Percentiles rank a stretch among this genome's conserved stretches.
phyloP scores from a whole-genome alignment of 30 jellyfish, hydroid and myxozoan species.

The Cassiopea andromeda region DNA sequence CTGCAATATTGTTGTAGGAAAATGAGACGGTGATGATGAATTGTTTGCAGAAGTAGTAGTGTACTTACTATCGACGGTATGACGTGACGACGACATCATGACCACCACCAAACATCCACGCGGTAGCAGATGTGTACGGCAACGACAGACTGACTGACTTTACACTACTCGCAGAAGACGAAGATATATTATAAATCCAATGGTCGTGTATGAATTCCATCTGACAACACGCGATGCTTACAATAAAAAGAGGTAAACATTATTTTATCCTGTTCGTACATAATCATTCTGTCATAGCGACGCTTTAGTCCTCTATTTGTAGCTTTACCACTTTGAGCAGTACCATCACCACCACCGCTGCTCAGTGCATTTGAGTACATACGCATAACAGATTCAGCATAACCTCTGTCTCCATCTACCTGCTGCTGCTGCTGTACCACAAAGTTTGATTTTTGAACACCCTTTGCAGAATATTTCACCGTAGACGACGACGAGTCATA shows the following conservation, averaged over 20 bases:
- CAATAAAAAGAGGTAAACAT: not conserved
- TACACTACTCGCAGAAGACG: not conserved
- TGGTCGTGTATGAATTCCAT: not conserved
- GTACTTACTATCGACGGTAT: too few species aligned
- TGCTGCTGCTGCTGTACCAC: not conserved
- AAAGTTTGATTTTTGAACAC: not conserved
- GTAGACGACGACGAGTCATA: not conserved
- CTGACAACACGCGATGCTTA: not conserved
- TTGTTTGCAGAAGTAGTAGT: too few species aligned
- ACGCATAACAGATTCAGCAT: not conserved
- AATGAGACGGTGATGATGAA: too few species aligned
- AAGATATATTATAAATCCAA: not conserved
- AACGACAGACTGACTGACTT: too few species aligned
- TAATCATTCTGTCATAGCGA: not conserved
- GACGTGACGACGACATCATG: too few species aligned
- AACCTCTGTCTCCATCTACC: not conserved
- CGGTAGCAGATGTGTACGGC: too few species aligned
- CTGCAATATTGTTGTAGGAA: too few species aligned
- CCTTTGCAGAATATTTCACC: not conserved
- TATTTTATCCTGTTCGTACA: not conserved
- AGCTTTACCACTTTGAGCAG: not conserved
- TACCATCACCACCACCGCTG: too few species aligned
- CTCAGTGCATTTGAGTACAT: not conserved
- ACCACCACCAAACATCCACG: too few species aligned
- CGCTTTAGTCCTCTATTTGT: not conserved